A percentile compares a stretch with the other conserved stretches of the same genome.
These are phyloP conservation scores for Todus mexicanus DNA, from an alignment of 2,797 vertebrate species.

Conservation along the genomic window DNA sequence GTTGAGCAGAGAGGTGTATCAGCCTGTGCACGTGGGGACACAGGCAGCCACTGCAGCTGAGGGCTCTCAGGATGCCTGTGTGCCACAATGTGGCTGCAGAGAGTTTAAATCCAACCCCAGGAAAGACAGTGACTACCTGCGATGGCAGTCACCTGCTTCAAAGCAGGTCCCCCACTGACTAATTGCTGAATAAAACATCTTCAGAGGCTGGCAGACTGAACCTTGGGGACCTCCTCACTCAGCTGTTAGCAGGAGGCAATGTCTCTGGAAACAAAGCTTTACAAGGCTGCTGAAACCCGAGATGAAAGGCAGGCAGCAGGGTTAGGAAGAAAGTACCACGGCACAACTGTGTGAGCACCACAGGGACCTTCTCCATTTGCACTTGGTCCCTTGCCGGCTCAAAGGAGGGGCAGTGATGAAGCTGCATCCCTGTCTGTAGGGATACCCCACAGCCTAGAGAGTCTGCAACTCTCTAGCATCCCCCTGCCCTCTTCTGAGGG, in stretches of 20 bases:
- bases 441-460: neutral
- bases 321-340: neutral
- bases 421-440: neutral
- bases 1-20: fast-evolving
- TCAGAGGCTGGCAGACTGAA: neutral
- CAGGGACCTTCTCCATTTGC: neutral
- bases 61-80: neutral
- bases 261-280: neutral
- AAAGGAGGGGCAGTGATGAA: neutral
- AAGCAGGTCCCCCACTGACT: neutral
- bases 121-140: neutral
- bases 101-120: neutral
- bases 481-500: neutral
- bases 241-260: conserved; percentile 5
- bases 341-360: neutral
- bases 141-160: neutral
- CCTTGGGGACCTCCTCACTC: neutral
- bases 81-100: fast-evolving
- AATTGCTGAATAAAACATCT: neutral
- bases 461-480: neutral
- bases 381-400: neutral
- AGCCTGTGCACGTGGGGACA: neutral
- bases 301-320: neutral
- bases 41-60: fast-evolving
- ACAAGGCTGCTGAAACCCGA: neutral